Conservation (phyloP, 2,113 vertebrate genomes). For the Pseudopodoces humilis region DNA sequence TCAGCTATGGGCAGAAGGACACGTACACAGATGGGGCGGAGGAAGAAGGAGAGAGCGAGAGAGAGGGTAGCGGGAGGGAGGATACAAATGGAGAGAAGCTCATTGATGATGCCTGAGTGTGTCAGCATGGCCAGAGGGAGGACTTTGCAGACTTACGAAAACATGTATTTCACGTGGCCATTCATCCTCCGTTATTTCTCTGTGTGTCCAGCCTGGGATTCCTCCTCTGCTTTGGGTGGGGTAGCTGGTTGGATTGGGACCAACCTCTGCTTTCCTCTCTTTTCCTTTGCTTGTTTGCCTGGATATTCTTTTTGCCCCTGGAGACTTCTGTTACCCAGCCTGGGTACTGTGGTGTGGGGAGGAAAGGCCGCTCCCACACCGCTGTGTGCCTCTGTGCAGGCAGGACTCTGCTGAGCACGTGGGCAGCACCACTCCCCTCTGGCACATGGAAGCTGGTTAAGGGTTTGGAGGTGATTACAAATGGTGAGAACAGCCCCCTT, state of each 20-base stretch:
- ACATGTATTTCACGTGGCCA: neutral
- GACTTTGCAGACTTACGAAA: constrained; percentile 2
- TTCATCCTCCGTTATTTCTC: constrained; percentile 20
- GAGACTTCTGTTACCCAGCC: neutral
- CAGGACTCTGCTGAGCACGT: neutral
- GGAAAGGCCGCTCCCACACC: fast-evolving
- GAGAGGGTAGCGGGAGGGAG: constrained; percentile 40
- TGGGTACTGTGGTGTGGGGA: neutral
- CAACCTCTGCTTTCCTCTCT: neutral
- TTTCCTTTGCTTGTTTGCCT: neutral
- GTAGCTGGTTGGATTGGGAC: constrained; percentile 1
- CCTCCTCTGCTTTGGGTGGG: constrained; percentile 4
- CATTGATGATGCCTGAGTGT: constrained; percentile 80
- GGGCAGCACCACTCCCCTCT: neutral
- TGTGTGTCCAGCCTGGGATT: constrained; percentile 18
- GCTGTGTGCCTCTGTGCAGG: neutral
- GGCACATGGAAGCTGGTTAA: neutral
- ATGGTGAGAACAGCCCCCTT: neutral
- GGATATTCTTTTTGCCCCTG: neutral
- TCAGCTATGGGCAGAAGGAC: constrained; percentile 87
- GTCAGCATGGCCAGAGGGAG: neutral
- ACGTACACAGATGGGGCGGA: constrained; percentile 78
- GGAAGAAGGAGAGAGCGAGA: constrained; percentile 63
- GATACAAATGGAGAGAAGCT: constrained; percentile 87
- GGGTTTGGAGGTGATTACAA: neutral